phyloP scores from a whole-genome alignment of 2,797 vertebrate genomes.

The Decapterus maruadsi region DNA sequence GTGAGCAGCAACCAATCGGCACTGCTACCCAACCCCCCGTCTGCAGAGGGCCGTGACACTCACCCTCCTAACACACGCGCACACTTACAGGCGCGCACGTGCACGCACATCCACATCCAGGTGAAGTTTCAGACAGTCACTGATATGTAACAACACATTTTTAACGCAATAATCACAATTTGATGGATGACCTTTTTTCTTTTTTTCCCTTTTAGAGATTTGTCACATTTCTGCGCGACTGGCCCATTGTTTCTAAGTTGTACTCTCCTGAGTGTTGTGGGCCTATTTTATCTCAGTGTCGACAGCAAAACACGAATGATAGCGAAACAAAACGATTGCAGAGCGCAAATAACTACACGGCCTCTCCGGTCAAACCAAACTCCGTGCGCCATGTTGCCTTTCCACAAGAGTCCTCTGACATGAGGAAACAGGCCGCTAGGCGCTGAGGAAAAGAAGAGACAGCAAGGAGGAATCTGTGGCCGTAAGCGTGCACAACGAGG shows the following conservation, averaged over 20 bases:
- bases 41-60: slow-evolving; percentile 83
- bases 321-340: slow-evolving; percentile 26
- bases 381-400: slow-evolving; percentile 81
- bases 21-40: slow-evolving; percentile 86
- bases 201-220: neutral
- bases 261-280: neutral
- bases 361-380: slow-evolving; percentile 65
- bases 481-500: neutral
- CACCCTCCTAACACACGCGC: slow-evolving; percentile 55
- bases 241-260: slow-evolving; percentile 10
- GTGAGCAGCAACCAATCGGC: slow-evolving; percentile 87
- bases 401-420: slow-evolving; percentile 46
- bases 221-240: neutral
- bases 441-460: slow-evolving; percentile 39
- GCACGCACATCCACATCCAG: slow-evolving; percentile 49
- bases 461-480: slow-evolving; percentile 9
- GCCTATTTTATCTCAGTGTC: neutral
- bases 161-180: neutral
- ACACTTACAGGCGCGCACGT: slow-evolving; percentile 9
- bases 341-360: slow-evolving; percentile 54
- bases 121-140: slow-evolving; percentile 62
- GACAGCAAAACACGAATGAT: neutral
- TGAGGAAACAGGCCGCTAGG: slow-evolving; percentile 76
- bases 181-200: neutral
- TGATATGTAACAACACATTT: neutral